A percentile compares a stretch with the other conserved stretches of the same genome.
These are phyloP conservation scores for Ypsolopha scabrella DNA, from an alignment of 2,888 invertebrate species.

Conservation along the genomic window DNA sequence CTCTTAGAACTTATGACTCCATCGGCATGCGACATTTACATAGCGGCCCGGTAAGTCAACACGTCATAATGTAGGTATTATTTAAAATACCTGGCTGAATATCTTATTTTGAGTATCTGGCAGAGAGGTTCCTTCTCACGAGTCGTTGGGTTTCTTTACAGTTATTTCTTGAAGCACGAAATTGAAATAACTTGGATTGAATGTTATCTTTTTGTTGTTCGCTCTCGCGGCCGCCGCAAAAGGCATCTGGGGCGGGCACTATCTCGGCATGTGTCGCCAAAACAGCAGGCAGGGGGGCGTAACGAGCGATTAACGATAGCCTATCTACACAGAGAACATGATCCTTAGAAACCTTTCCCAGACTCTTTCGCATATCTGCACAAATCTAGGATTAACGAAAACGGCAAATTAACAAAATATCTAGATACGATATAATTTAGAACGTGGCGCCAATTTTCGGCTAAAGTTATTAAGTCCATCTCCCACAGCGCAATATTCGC, in stretches of 20 bases:
- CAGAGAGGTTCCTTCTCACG: neutral
- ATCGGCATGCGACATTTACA: constrained; percentile 63
- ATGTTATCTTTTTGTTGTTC: constrained; percentile 37
- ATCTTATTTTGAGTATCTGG: neutral
- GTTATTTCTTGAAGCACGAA: constrained; percentile 32
- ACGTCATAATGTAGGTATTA: constrained; percentile 13
- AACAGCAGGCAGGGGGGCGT: constrained; percentile 38
- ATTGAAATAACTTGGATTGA: constrained; percentile 50
- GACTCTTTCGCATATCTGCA: neutral
- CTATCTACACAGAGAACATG: neutral
- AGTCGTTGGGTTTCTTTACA: constrained; percentile 8
- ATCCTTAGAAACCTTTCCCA: neutral
- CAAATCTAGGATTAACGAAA: neutral
- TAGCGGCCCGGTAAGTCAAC: constrained; percentile 32
- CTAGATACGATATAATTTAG: neutral
- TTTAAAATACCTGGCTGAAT: neutral
- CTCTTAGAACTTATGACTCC: constrained; percentile 54
- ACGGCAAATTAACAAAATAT: neutral
- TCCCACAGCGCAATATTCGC: constrained; percentile 28
- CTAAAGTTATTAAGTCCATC: constrained; percentile 26
- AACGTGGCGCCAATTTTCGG: constrained; percentile 6
- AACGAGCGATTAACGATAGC: constrained; percentile 39
- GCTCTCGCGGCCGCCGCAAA: constrained; percentile 24
- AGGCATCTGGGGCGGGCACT: constrained; percentile 44
- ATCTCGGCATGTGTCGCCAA: constrained; percentile 43